These are phyloP conservation scores for Ctenodactylus gundi DNA, from an alignment of 2,113 vertebrate species.

Conservation along the genomic window DNA sequence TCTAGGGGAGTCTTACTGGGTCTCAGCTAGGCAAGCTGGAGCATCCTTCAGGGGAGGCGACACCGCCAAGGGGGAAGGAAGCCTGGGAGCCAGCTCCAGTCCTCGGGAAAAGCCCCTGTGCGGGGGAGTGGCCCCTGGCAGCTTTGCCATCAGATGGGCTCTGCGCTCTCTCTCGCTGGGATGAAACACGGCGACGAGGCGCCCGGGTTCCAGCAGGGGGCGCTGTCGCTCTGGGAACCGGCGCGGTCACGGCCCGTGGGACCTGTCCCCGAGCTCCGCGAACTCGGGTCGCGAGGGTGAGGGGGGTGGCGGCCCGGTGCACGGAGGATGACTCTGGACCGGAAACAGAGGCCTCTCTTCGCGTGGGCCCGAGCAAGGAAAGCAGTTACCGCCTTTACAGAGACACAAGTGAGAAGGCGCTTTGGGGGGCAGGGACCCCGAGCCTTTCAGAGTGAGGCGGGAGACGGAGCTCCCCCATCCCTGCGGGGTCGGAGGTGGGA, in stretches of 20 bases:
- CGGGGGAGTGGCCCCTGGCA: neutral
- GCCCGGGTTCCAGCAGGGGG: constrained; percentile 82
- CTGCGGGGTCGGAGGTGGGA: too few relatives aligned
- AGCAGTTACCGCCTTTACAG: constrained; percentile 43
- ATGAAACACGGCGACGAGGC: neutral
- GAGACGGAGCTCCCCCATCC: too few relatives aligned
- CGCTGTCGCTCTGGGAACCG: constrained; percentile 84
- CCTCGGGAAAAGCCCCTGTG: neutral
- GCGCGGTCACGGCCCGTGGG: neutral
- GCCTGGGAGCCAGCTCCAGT: neutral
- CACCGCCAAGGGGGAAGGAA: neutral
- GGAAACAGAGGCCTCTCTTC: constrained; percentile 39
- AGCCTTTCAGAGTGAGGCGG: neutral
- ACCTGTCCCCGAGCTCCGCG: neutral
- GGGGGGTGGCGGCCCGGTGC: constrained; percentile 31
- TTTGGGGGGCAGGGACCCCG: neutral
- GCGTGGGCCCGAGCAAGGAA: neutral
- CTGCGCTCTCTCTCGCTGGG: rapidly evolving
- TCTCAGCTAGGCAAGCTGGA: neutral
- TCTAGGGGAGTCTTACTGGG: neutral
- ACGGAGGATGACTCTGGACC: neutral
- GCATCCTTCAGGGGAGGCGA: neutral
- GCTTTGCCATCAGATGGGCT: neutral
- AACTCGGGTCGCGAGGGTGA: neutral
- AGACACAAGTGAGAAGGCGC: constrained; percentile 11